Evolutionary conservation across 2,888 invertebrate genomes (phyloP).

Genomic region (Branchipolynoe longqiensis): DNA sequence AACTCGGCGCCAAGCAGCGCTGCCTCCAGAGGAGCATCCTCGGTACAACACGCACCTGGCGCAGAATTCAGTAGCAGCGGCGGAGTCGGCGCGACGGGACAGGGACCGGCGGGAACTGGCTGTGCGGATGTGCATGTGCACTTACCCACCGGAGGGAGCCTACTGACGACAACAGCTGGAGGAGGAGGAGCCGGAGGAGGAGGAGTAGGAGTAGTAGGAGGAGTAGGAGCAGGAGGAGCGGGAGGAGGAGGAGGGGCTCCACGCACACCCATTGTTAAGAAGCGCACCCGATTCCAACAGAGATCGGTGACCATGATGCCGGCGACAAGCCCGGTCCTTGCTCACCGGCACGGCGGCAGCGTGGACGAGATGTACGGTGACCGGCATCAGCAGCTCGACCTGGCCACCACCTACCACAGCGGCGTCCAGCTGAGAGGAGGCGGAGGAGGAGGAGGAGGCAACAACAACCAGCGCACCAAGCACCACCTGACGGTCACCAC

Average conservation of each 20-base stretch:
- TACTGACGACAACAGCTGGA: not conserved
- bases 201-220: not conserved
- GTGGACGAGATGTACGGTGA: not conserved
- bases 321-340: conserved; percentile 16
- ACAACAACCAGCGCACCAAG: not conserved
- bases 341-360: not conserved
- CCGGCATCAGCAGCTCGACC: conserved; percentile 6
- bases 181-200: not conserved
- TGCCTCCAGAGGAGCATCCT: not conserved
- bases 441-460: not conserved
- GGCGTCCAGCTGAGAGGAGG: not conserved
- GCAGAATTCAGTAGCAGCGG: conserved; percentile 5
- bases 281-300: conserved; percentile 44
- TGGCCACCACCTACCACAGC: conserved; percentile 29
- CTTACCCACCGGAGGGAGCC: too few relatives aligned
- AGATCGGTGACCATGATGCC: conserved; percentile 32
- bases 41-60: too few relatives aligned
- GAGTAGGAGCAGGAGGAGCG: not conserved
- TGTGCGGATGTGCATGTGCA: not conserved
- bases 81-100: not conserved
- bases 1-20: not conserved
- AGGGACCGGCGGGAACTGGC: not conserved
- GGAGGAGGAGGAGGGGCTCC: conserved; percentile 3
- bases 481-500: not conserved
- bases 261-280: conserved; percentile 6